Evolutionary conservation across 2,797 vertebrate species (phyloP), one percentile per base, ranked within the genome.

Genomic region (Pseudochirops cupreus): DNA sequence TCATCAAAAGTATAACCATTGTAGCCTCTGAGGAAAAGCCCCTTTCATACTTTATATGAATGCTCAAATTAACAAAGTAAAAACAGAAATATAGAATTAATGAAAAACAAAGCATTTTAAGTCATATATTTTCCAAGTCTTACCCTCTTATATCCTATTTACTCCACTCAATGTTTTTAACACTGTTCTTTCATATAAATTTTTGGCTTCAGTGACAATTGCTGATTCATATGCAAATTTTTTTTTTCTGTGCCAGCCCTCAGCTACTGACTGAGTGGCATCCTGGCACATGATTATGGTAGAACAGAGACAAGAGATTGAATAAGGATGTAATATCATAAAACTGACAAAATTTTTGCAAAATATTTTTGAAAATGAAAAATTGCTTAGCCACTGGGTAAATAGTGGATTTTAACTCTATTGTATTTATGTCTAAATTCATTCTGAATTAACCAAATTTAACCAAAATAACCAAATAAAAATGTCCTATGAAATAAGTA

Each of bases 21-120:
- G 33, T 16, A 91, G 31, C 67, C 31, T 59, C 26, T 89, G 95
- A 97, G 91, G 62, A 92, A 50, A 97, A 31, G 57, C 92, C 16
- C 95, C 94, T 94, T 95, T 97, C 57, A 54, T 10, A 52, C 94
- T 94, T 94, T 95, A 93, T 95, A 57, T 95, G 94, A 91, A 24
- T 93, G 62, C 31, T 94, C 21, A 90, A 67, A 89, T 89, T 62
- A 56, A 95, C 56, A 56, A 95, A 95, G 94, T 57, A 1, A 59
- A 91, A 54, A 7, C 95, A 82, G 90, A 87, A 98, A 96, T 95
- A 26, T 46, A 93, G 26, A 90, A 39, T 96, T 58, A 94, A 96
- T 59, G 29, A 82, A 96, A 67, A 93, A 28, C 93, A 92, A 94
- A 58, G 0, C 96, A 91, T 96, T 52, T 94, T 82, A 92, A 33